These are phyloP conservation scores for Ophiothrix spiculata DNA, from an alignment of 35 echinoderm and acorn worm genomes.

Conservation along the genomic window DNA sequence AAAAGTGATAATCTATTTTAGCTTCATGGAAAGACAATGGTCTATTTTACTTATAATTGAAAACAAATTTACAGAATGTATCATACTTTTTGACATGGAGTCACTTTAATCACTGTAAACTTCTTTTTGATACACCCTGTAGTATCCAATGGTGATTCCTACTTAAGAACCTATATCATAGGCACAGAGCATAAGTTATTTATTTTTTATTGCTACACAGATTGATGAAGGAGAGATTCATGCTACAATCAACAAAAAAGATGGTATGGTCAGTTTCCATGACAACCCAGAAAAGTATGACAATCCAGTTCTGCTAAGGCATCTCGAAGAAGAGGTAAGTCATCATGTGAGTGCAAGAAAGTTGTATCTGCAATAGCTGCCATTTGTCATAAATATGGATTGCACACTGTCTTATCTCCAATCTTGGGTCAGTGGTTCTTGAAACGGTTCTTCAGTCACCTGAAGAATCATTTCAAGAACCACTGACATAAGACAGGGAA, in stretches of 20 bases:
- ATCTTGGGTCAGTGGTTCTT: not conserved
- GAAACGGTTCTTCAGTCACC: no score
- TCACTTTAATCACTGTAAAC: not conserved
- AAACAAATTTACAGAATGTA: no score
- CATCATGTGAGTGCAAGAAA: no score
- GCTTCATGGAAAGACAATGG: no score
- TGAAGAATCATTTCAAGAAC: no score
- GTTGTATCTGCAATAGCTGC: not conserved
- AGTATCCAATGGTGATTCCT: not conserved
- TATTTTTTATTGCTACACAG: slow-evolving; percentile 37
- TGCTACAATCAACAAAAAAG: slow-evolving; percentile 94
- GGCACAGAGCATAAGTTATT: not conserved
- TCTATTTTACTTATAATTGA: not conserved
- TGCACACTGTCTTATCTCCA: not conserved
- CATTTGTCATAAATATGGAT: not conserved
- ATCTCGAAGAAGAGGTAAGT: slow-evolving; percentile 76
- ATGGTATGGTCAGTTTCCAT: slow-evolving; percentile 98
- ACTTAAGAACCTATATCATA: not conserved
- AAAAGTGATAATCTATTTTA: no score
- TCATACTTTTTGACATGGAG: no score
- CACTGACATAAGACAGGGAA: no score
- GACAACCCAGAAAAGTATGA: slow-evolving; percentile 99
- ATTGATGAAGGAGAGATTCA: slow-evolving; percentile 96
- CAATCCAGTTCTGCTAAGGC: slow-evolving; percentile 76
- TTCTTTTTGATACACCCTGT: not conserved